Conservation (phyloP, 2,888 invertebrate genomes). For the Eueremaeus valkanovi region DNA sequence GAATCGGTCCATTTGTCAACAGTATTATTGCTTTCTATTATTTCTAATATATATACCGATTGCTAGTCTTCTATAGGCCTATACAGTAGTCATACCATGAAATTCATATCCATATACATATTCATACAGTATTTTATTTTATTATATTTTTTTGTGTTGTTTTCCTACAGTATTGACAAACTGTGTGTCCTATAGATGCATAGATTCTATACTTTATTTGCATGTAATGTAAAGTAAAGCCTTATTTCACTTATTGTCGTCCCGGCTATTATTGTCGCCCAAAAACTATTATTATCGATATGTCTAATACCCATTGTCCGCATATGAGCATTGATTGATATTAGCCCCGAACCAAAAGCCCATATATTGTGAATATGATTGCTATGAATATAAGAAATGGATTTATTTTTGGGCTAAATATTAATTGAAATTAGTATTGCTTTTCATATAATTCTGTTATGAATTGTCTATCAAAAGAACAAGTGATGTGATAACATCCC, state of each 20-base stretch:
- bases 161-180: background rate
- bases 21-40: constrained; percentile 3
- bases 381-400: too few relatives aligned
- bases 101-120: background rate
- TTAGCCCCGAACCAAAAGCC: too few relatives aligned
- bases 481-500: too few relatives aligned
- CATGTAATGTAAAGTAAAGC: background rate
- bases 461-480: too few relatives aligned
- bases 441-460: too few relatives aligned
- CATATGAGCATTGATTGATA: background rate
- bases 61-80: background rate
- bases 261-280: background rate
- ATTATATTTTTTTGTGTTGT: background rate
- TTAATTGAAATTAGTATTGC: too few relatives aligned
- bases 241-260: background rate
- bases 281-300: background rate
- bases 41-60: background rate
- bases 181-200: background rate
- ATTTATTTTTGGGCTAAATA: too few relatives aligned
- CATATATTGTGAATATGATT: too few relatives aligned
- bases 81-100: background rate
- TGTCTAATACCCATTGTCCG: background rate
- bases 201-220: background rate
- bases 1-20: constrained; percentile 30
- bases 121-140: background rate